Evolutionary conservation across 1,140 invertebrate genomes (phyloP).

Genomic region (Rhynchophorus ferrugineus): DNA sequence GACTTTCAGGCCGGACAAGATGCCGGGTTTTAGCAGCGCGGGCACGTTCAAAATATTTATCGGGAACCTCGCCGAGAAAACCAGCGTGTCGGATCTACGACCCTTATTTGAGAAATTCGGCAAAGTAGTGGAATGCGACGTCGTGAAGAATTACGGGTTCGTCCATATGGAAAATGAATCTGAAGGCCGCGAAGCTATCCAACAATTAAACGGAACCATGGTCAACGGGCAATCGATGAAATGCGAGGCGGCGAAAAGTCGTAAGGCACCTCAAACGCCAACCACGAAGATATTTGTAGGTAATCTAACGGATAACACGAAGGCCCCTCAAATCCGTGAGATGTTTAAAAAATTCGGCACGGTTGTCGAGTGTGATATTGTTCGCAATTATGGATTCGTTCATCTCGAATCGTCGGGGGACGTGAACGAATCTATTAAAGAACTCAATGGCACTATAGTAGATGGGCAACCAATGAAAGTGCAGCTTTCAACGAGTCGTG

Average conservation of each 20-base stretch:
- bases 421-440: constrained; percentile 78
- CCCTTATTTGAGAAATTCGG: constrained; percentile 92
- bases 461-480: constrained; percentile 84
- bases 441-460: constrained; percentile 74
- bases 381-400: constrained; percentile 87
- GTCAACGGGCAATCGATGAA: constrained; percentile 84
- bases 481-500: constrained; percentile 83
- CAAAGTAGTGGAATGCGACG: constrained; percentile 91
- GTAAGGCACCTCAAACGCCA: constrained; percentile 73
- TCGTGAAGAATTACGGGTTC: constrained; percentile 95
- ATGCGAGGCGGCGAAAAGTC: constrained; percentile 83
- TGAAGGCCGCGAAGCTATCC: constrained; percentile 83
- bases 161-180: constrained; percentile 93
- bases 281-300: constrained; percentile 87
- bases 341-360: constrained; percentile 82
- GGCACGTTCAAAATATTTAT: constrained; percentile 93
- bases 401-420: constrained; percentile 76
- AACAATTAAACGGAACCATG: constrained; percentile 80
- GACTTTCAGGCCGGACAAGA: constrained; percentile 36
- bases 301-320: constrained; percentile 81
- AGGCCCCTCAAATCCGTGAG: constrained; percentile 76
- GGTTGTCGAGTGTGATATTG: constrained; percentile 85
- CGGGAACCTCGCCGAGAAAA: constrained; percentile 88
- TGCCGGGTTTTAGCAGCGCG: constrained; percentile 73
- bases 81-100: constrained; percentile 74